These are phyloP conservation scores for Danaus plexippus DNA, from an alignment of 1,140 invertebrate genomes.

Conservation along the genomic window DNA sequence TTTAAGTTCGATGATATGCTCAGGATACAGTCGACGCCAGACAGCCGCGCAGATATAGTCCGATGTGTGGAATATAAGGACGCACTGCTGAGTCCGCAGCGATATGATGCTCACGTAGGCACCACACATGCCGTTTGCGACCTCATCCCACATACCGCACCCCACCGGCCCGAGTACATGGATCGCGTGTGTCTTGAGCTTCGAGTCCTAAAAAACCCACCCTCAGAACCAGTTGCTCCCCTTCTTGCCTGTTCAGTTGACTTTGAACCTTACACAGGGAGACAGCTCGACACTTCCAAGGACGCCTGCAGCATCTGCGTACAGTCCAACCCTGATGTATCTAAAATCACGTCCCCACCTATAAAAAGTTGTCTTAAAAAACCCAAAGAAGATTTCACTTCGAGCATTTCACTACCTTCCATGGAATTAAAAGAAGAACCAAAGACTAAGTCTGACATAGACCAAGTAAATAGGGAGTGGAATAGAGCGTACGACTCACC, in stretches of 20 bases:
- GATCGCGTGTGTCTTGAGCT: conserved; percentile 59
- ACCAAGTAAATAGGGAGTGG: conserved; percentile 55
- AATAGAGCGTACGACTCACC: conserved; percentile 55
- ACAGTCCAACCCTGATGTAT: conserved; percentile 59
- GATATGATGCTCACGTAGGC: conserved; percentile 31
- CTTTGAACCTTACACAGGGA: conserved; percentile 53
- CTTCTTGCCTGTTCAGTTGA: conserved; percentile 54
- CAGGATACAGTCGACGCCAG: conserved; percentile 54
- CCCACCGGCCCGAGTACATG: conserved; percentile 49
- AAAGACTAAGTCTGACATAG: conserved; percentile 53
- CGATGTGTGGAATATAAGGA: conserved; percentile 65
- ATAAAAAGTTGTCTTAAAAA: conserved; percentile 70
- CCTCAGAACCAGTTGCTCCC: conserved; percentile 39
- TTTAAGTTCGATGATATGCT: no score
- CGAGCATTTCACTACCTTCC: conserved; percentile 56
- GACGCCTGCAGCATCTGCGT: conserved; percentile 60
- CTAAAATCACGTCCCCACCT: conserved; percentile 49
- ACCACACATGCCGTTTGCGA: conserved; percentile 59
- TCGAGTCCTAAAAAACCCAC: conserved; percentile 43
- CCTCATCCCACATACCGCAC: conserved; percentile 44
- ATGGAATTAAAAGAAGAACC: conserved; percentile 49
- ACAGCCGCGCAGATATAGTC: conserved; percentile 65
- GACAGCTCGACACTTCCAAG: conserved; percentile 44
- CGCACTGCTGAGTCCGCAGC: conserved; percentile 39
- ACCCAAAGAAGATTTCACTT: conserved; percentile 43